A percentile compares a stretch with the other conserved stretches of the same genome.
phyloP scores from a whole-genome alignment of 2,113 vertebrate species.

The Callipepla squamata region DNA sequence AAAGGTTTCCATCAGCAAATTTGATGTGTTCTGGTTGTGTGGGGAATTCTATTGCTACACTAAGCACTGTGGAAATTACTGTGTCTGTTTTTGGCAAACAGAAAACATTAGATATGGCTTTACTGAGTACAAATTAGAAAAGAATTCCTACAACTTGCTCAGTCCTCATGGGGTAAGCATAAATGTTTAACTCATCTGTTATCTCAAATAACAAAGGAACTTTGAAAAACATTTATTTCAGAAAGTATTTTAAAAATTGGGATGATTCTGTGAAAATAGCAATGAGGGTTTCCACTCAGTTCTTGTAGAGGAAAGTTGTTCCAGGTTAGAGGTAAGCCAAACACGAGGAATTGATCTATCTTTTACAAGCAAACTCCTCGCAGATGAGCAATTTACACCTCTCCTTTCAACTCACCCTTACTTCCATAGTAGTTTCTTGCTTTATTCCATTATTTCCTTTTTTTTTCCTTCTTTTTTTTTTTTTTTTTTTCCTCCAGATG shows the following conservation, averaged over 20 bases:
- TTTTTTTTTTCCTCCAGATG: too few relatives aligned
- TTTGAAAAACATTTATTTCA: background rate
- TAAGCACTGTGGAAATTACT: background rate
- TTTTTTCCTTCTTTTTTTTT: too few relatives aligned
- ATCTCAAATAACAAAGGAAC: background rate
- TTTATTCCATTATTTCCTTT: background rate
- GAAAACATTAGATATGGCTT: background rate
- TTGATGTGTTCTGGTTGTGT: background rate
- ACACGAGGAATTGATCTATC: background rate
- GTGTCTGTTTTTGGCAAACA: background rate
- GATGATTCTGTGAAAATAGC: background rate
- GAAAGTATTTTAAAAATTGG: background rate
- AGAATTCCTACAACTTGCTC: background rate
- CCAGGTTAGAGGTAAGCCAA: background rate
- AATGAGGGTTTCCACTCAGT: background rate
- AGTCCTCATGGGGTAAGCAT: background rate
- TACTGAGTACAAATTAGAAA: background rate
- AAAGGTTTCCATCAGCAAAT: background rate
- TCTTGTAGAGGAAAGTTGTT: background rate
- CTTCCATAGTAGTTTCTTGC: background rate
- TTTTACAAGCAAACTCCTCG: background rate
- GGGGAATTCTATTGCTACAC: background rate
- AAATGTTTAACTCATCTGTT: background rate
- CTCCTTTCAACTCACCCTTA: background rate
- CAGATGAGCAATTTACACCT: background rate